Evolutionary conservation across 2,797 vertebrate species (phyloP), one percentile per base, ranked within the genome.

Genomic region (Gymnoscopelus microlampas): DNA sequence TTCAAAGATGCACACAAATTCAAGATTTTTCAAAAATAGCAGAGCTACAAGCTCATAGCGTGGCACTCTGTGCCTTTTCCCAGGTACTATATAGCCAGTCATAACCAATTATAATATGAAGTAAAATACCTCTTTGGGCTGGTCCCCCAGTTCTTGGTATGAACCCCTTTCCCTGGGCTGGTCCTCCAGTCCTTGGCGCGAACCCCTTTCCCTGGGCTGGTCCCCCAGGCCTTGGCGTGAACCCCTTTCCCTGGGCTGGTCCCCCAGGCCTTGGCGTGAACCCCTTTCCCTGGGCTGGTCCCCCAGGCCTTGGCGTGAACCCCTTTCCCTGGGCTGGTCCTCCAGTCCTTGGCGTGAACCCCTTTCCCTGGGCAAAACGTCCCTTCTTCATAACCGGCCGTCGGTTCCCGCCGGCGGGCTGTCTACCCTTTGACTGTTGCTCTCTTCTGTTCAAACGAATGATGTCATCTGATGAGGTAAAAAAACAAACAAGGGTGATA

Each of bases 391-490:
- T 84, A 26, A 92, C 87, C 0, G 93, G 90, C 60, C 89, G 78
- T 35, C 73, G 86, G 44, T 57, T 92, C 55, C 71, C 70, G 0
- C 71, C 70, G 0, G 39, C 60, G 47, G 78, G 81, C 66, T 84
- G 78, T 57, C 73, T 89, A 87, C 88, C 95, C 35, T 92, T 94
- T 14, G 93, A 89, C 78, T 96, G 95, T 73, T 95, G 95, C 85
- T 97, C 95, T 82, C 95, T 96, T 88, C 93, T 95, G 87, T 98
- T 99, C 85, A 99, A 78, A 65, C 95, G 96, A 84, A 99, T 99
- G 61, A 99, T 98, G 82, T 99, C 97, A 90, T 99, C 97, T 99
- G 87, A 71, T 44, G 35, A 62, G 39, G 32, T 54, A 72, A 72
- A 23, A 60, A 35, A 51, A 2, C 15, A 49, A 23, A 23, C n/a